These are phyloP conservation scores for Rotaria sp. DNA, from an alignment of 2,888 invertebrate species.

Conservation along the genomic window DNA sequence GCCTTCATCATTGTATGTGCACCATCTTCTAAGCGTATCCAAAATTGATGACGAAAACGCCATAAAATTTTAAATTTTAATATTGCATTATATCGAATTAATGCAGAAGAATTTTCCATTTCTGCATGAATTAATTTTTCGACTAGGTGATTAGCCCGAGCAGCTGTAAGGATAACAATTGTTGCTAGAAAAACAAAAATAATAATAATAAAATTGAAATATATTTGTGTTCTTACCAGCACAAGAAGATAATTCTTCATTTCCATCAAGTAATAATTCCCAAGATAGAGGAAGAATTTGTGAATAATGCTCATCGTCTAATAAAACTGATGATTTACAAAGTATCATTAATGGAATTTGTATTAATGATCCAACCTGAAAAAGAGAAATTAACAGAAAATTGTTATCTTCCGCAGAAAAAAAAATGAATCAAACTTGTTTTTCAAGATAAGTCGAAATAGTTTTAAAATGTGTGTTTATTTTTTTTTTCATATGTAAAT, in stretches of 20 bases:
- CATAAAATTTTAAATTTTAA: slow-evolving; percentile 80
- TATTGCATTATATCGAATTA: neutral
- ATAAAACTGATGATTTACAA: slow-evolving; percentile 79
- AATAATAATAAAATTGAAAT: neutral
- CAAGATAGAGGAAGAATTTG: slow-evolving; percentile 85
- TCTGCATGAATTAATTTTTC: slow-evolving; percentile 32
- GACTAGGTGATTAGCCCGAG: slow-evolving; percentile 37
- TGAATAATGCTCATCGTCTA: slow-evolving; percentile 73
- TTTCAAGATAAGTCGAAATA: neutral
- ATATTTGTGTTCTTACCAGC: slow-evolving; percentile 51
- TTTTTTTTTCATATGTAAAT: neutral
- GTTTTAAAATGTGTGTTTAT: neutral
- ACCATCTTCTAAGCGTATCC: slow-evolving; percentile 97
- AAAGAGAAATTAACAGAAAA: neutral
- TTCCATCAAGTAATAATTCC: slow-evolving; percentile 85
- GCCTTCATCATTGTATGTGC: slow-evolving; percentile 89
- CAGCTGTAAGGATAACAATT: slow-evolving; percentile 35
- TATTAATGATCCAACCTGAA: slow-evolving; percentile 10
- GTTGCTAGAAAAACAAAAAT: slow-evolving; percentile 45
- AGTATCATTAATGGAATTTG: slow-evolving; percentile 69
- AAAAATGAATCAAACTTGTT: neutral
- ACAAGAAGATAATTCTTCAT: slow-evolving; percentile 60
- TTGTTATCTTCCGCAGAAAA: neutral
- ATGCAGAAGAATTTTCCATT: neutral
- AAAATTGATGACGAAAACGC: slow-evolving; percentile 92